Evolutionary conservation across 1,140 invertebrate genomes (phyloP).

Genomic region (Drosophila eugracilis): DNA sequence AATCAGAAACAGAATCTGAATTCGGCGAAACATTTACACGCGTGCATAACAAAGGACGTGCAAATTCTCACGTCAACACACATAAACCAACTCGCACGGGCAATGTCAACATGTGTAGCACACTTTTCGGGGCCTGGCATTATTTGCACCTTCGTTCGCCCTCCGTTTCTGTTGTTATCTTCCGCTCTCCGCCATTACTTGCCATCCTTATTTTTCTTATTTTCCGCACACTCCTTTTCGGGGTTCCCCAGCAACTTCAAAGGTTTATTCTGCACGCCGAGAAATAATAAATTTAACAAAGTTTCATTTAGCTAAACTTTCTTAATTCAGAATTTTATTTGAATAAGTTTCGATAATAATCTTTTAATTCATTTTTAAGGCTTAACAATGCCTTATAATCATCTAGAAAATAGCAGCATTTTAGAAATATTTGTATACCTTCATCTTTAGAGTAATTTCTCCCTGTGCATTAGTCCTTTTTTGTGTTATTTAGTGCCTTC

Average conservation of each 20-base stretch:
- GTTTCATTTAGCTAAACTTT: too few species aligned
- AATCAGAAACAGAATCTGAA: constrained; percentile 20
- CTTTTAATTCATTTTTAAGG: too few species aligned
- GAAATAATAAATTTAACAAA: not conserved
- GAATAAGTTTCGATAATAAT: too few species aligned
- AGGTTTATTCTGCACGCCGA: constrained; percentile 30
- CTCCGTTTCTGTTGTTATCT: constrained; percentile 21
- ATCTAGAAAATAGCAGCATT: too few species aligned
- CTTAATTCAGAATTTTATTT: not conserved
- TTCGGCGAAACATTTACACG: constrained; percentile 72
- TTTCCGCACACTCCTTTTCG: constrained; percentile 22
- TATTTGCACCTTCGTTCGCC: constrained; percentile 69
- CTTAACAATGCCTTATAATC: too few species aligned
- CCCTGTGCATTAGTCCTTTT: constrained; percentile 7
- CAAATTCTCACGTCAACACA: constrained; percentile 81
- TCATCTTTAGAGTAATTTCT: constrained; percentile 1
- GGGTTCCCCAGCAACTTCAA: constrained; percentile 62
- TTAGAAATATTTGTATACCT: too few species aligned
- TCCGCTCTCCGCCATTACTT: not conserved
- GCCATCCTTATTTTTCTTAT: constrained; percentile 40
- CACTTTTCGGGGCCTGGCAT: constrained; percentile 72
- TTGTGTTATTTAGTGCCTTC: constrained; percentile 34
- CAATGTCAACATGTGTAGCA: constrained; percentile 77
- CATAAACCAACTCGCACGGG: constrained; percentile 46
- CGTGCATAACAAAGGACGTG: constrained; percentile 80